Percentiles rank a stretch among this genome's conserved stretches.
Conservation (phyloP, 2,888 invertebrate species). For the Phaedon cochleariae region DNA sequence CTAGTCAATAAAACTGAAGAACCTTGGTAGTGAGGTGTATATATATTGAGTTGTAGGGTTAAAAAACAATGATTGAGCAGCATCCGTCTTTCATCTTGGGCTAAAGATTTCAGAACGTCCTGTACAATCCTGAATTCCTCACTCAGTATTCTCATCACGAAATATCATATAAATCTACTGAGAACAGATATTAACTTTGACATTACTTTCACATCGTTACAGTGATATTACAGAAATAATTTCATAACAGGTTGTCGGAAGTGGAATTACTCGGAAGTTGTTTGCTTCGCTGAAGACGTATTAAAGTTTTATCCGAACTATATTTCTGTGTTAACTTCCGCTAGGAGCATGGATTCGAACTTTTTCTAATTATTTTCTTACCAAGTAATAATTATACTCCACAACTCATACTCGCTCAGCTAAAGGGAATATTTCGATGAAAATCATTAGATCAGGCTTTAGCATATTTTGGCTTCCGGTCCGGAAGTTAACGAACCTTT, state of each 20-base stretch:
- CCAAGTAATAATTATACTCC: background rate
- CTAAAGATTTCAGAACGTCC: too few species aligned
- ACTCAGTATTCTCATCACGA: background rate
- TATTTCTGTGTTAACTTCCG: slow-evolving; percentile 29
- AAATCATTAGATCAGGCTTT: background rate
- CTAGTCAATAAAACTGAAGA: too few species aligned
- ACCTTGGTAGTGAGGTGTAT: too few species aligned
- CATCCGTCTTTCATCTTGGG: too few species aligned
- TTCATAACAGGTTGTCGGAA: slow-evolving; percentile 37
- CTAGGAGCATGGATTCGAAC: slow-evolving; percentile 27
- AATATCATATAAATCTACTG: background rate
- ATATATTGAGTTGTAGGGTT: too few species aligned
- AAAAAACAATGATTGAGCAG: too few species aligned
- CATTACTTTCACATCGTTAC: slow-evolving; percentile 30
- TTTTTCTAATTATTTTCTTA: slow-evolving; percentile 30
- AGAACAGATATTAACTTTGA: slow-evolving; percentile 25
- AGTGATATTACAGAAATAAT: slow-evolving; percentile 34
- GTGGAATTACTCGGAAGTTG: slow-evolving; percentile 33
- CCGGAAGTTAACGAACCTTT: background rate
- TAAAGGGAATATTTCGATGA: background rate
- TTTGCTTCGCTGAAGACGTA: slow-evolving; percentile 31
- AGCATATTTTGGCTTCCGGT: background rate
- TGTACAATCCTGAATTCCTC: too few species aligned
- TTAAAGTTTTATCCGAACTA: slow-evolving; percentile 32
- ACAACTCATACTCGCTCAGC: background rate